Percentiles rank a stretch among this genome's conserved stretches.
These are phyloP conservation scores for Leucopsar rothschildi DNA, from an alignment of 2,113 vertebrate genomes.

Conservation along the genomic window DNA sequence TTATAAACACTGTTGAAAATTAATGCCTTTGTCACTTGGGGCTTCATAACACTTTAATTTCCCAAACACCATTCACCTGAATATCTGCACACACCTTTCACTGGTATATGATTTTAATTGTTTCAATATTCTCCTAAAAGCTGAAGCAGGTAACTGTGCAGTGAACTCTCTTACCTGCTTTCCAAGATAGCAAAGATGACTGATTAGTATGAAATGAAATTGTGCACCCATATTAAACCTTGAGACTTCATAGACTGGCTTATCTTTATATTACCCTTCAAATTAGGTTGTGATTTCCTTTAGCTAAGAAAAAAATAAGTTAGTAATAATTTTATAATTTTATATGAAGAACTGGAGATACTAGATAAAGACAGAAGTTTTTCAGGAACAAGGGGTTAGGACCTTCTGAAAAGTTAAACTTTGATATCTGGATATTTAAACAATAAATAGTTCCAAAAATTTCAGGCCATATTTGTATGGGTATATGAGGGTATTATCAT, in stretches of 20 bases:
- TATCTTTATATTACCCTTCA: background rate
- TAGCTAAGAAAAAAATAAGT: background rate
- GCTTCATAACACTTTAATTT: background rate
- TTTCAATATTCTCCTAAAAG: background rate
- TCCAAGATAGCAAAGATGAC: background rate
- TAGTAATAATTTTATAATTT: background rate
- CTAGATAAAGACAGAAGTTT: background rate
- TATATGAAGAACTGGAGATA: background rate
- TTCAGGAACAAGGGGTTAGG: background rate
- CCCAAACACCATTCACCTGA: background rate
- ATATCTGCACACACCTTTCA: background rate
- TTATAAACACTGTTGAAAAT: background rate
- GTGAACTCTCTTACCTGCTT: background rate
- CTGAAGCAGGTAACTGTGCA: background rate
- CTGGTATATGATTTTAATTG: background rate
- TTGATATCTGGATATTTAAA: background rate
- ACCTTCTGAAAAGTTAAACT: background rate
- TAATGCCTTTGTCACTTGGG: background rate
- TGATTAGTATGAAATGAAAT: background rate
- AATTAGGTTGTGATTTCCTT: background rate
- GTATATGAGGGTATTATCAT: background rate
- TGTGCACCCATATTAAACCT: background rate
- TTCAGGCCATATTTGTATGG: background rate
- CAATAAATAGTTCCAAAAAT: background rate
- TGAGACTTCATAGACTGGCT: background rate